Evolutionary conservation across 92 coral and sea anemone species (phyloP), one percentile per base, ranked within the genome.

Genomic region (Parazoanthus swiftii): DNA sequence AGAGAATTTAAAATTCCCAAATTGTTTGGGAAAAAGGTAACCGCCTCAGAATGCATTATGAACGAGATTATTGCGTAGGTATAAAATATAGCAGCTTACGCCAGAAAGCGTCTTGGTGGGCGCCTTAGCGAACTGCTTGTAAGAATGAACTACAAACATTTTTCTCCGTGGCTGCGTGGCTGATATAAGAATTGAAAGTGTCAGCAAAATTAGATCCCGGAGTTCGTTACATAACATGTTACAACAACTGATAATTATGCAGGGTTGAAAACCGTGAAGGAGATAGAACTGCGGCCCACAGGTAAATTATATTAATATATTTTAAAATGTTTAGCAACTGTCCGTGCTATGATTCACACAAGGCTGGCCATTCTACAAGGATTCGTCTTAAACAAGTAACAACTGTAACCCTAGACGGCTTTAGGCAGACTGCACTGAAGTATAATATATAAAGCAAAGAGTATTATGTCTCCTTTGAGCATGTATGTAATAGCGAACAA

Each of bases 41-140:
- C 83, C 83, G 70, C 83, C 83, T 29, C 26, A 26, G 70, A 79
- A 79, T 79, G 83, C 46, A 79, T 79, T 50, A 79, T 79, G 70
- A 54, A 79, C 65, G 83, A 79, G 83, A 29, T 56, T 29, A 48
- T 79, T 79, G 83, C 83, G 83, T 54, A 50, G 68, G 70, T 21
- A 29, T 18, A 54, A 79, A 50, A 79, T 79, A 23, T 79, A 79
- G 83, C 39, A 79, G 11, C 83, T 79, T 79, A 79, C 83, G 83
- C 83, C 46, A 79, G 42, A 18, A 9, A 76, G n/a, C n/a, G 46
- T 42, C 48, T 76, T 37, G 46, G 54, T 9, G 25, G 80, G 6
- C 46, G 46, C 33, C 33, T 63, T n/a, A 26, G 43, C 10, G 20
- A 48, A 33, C 83, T 79, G 83, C 83, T 79, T 50, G 77, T 5